These are phyloP conservation scores for Phalanger gymnotis DNA, from an alignment of 2,797 vertebrate species.

Conservation along the genomic window DNA sequence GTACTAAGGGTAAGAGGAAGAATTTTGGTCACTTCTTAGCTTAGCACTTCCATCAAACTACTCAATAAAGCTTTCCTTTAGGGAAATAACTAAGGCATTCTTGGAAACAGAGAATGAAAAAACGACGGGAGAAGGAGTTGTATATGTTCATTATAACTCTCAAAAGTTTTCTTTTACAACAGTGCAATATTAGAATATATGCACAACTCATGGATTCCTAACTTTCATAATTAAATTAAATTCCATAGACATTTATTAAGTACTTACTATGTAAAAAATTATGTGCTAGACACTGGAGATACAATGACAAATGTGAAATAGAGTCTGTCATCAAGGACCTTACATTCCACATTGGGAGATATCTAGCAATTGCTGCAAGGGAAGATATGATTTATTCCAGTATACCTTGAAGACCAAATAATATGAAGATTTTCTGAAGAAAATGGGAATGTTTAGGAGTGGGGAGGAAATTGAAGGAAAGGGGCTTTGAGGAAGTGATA, in stretches of 20 bases:
- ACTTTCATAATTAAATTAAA: not conserved
- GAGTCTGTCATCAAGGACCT: not conserved
- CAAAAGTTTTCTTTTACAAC: not conserved
- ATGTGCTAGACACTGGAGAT: not conserved
- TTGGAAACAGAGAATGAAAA: not conserved
- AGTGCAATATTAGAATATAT: not conserved
- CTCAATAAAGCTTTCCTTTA: conserved; percentile 1
- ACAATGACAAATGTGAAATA: not conserved
- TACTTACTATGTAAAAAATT: not conserved
- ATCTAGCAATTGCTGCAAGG: not conserved
- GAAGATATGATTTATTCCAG: not conserved
- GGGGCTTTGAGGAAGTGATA: not conserved
- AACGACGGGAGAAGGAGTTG: not conserved
- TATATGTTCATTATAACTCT: not conserved
- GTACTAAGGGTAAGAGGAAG: conserved; percentile 4
- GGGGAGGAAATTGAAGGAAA: not conserved
- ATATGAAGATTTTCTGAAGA: not conserved
- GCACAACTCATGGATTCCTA: not conserved
- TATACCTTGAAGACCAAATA: not conserved
- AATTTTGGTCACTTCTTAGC: conserved; percentile 43
- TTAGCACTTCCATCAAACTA: conserved; percentile 2
- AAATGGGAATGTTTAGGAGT: not conserved
- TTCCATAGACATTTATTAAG: not conserved
- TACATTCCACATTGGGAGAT: not conserved
- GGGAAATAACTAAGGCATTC: conserved; percentile 16